Percentiles rank a stretch among this genome's conserved stretches.
Evolutionary conservation across 1,140 invertebrate genomes (phyloP).

Genomic region (Lordiphosa collinella): DNA sequence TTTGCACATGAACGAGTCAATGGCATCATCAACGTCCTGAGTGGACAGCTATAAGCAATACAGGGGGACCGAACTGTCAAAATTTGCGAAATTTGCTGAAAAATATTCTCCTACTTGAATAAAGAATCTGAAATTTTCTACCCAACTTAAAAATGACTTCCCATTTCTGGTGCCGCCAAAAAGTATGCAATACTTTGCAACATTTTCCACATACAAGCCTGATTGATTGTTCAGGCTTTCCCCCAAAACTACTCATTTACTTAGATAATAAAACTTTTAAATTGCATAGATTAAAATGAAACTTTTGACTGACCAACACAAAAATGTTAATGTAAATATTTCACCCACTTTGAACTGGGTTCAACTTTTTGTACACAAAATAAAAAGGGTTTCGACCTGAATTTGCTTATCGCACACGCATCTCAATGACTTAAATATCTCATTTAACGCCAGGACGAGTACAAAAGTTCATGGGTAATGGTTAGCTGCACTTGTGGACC

Average conservation of each 20-base stretch:
- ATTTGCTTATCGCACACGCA: constrained; percentile 65
- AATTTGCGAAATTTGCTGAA: too few relatives aligned
- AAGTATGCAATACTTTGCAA: constrained; percentile 42
- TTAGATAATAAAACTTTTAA: constrained; percentile 48
- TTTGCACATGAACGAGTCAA: too few relatives aligned
- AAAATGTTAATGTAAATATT: constrained; percentile 41
- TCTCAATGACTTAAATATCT: constrained; percentile 72
- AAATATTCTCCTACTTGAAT: too few relatives aligned
- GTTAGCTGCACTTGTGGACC: constrained; percentile 39
- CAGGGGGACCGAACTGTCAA: too few relatives aligned
- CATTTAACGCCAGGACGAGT: constrained; percentile 73
- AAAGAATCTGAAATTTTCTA: too few relatives aligned
- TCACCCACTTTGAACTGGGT: constrained; percentile 53
- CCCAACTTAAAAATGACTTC: too few relatives aligned
- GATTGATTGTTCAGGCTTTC: not conserved
- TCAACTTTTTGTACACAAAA: not conserved
- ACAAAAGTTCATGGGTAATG: constrained; percentile 9
- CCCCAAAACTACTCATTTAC: constrained; percentile 18
- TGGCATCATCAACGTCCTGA: too few relatives aligned
- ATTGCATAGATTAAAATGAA: constrained; percentile 54
- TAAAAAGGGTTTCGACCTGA: constrained; percentile 39
- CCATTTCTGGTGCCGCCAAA: constrained; percentile 11
- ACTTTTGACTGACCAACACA: constrained; percentile 21
- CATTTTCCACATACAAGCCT: not conserved
- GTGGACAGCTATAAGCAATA: too few relatives aligned